Percentiles rank a stretch among this genome's conserved stretches.
Evolutionary conservation across 2,888 invertebrate species (phyloP).

Genomic region (Lycophotia porphyrea): DNA sequence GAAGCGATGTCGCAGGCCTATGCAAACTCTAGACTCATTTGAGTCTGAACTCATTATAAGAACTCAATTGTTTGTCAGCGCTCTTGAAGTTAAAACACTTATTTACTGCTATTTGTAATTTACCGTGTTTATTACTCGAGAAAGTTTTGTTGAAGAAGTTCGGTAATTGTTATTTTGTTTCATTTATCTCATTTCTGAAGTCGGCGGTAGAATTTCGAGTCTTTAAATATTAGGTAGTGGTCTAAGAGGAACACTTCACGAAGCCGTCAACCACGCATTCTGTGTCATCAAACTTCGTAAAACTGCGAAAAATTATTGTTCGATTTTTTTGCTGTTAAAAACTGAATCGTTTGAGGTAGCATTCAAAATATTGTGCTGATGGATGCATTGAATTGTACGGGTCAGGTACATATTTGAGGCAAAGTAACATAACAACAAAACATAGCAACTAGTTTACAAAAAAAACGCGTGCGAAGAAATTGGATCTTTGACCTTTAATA

Average conservation of each 20-base stretch:
- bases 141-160: slow-evolving; percentile 22
- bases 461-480: no score
- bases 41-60: slow-evolving; percentile 55
- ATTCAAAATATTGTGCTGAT: no score
- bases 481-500: no score
- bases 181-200: slow-evolving; percentile 17
- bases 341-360: no score
- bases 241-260: no score
- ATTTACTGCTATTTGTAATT: slow-evolving; percentile 38
- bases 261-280: not conserved
- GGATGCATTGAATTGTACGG: no score
- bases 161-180: slow-evolving; percentile 18
- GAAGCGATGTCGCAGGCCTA: slow-evolving; percentile 36
- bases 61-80: slow-evolving; percentile 44
- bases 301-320: not conserved
- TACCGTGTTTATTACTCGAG: slow-evolving; percentile 10
- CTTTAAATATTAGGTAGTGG: no score
- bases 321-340: not conserved
- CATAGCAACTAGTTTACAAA: no score
- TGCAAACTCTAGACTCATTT: slow-evolving; percentile 61
- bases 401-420: no score
- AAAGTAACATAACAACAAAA: no score
- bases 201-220: not conserved
- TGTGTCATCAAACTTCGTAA: not conserved
- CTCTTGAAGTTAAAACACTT: slow-evolving; percentile 27